phyloP scores from a whole-genome alignment of 1,140 invertebrate species.

The Hypothenemus hampei region DNA sequence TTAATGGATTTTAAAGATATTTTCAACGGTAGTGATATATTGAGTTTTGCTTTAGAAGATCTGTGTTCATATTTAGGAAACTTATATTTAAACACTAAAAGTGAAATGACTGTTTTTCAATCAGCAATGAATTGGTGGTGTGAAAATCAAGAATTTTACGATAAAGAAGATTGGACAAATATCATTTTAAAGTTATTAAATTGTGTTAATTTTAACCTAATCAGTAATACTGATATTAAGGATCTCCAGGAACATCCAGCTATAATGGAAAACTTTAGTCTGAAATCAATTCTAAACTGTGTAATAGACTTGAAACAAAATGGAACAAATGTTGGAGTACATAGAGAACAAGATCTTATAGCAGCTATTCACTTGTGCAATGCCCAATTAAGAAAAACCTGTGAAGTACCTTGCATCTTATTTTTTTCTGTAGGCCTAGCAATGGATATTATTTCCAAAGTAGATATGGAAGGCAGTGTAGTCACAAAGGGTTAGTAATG shows the following conservation, averaged over 20 bases:
- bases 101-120: constrained; percentile 38
- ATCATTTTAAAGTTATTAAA: constrained; percentile 29
- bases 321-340: constrained; percentile 2
- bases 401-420: constrained; percentile 28
- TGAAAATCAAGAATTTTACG: constrained; percentile 28
- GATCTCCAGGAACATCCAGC: constrained; percentile 35
- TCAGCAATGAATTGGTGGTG: constrained; percentile 38
- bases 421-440: too few relatives aligned
- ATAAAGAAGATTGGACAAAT: constrained; percentile 5
- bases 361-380: constrained; percentile 10
- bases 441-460: background rate
- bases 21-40: constrained; percentile 29
- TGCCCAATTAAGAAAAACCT: constrained; percentile 13
- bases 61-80: constrained; percentile 36
- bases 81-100: constrained; percentile 30
- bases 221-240: constrained; percentile 29
- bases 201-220: constrained; percentile 36
- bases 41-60: constrained; percentile 33
- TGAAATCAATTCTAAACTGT: constrained; percentile 30
- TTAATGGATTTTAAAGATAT: constrained; percentile 34
- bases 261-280: constrained; percentile 26
- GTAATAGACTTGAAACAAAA: constrained; percentile 12
- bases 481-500: background rate
- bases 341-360: constrained; percentile 12
- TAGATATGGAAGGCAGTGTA: background rate